Base-by-base conservation (phyloP, 2,797 vertebrate genomes). In the Propithecus perrieri region DNA sequence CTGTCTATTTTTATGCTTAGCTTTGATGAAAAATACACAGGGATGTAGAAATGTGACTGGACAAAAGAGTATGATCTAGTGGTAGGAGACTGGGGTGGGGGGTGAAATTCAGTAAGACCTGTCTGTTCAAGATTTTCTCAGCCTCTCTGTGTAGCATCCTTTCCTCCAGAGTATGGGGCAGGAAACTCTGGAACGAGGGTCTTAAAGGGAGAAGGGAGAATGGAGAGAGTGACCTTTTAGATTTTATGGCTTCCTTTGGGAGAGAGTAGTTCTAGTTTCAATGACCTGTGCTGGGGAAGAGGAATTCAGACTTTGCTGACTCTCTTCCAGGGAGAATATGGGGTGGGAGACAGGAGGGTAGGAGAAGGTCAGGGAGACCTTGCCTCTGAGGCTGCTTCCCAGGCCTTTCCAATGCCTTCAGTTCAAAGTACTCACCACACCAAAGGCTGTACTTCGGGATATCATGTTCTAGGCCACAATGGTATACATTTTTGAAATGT, bases 61-160 rank as follows among this genome's bases (percentile, higher is more conserved):
- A 76, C 24, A 30, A 30, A 53, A n/a, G 15, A 26, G 3, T 46
- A 22, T 22, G 4, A 43, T 24, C 30, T 50, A 20, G 8, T 48
- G 14, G 6, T 80, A 38, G 13, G 14, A 55, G 22, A 63, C 7
- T 55, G 22, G 33, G 50, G 1, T 1, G 50, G 28, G 11, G 30
- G 15, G 24, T 38, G 2, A 18, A 48, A 12, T 4, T 0, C 2
- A 17, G 12, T 22, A 48, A 12, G 12, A 6, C 4, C 61, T 26
- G 6, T 26, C 24, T 35, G 6, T 46, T 43, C 11, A 81, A 4
- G 30, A 12, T 57, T 17, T 14, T 33, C 28, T 76, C 57, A 33
- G 1, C 14, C 48, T 74, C 2, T 33, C 12, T 63, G 14, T 43
- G 20, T 67, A 38, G 48, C 1, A 33, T 75, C 35, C 3, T 7